phyloP scores from a whole-genome alignment of 2,113 vertebrate genomes.

The Mola mola region DNA sequence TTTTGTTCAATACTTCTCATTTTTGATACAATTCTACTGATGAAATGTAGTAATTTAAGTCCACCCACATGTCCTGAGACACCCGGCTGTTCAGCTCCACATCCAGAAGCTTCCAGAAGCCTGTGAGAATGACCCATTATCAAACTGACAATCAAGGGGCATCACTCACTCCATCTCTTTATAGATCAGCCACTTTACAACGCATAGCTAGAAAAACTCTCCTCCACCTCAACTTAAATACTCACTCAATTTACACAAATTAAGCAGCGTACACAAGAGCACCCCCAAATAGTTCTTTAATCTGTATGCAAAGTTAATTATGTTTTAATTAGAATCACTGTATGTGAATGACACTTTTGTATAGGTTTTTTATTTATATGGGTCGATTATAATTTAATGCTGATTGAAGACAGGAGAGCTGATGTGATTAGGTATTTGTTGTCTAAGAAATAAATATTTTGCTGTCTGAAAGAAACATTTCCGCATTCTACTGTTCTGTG shows the following conservation, averaged over 20 bases:
- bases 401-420: constrained; percentile 13
- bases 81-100: constrained; percentile 18
- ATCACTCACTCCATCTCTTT: constrained; percentile 3
- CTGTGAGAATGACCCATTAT: constrained; percentile 54
- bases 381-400: background rate
- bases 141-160: constrained; percentile 36
- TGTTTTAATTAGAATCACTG: background rate
- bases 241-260: constrained; percentile 4
- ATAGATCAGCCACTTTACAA: constrained; percentile 29
- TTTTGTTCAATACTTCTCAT: no score
- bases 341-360: background rate
- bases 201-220: background rate
- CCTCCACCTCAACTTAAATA: background rate
- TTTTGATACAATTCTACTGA: no score
- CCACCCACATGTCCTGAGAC: constrained; percentile 41
- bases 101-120: constrained; percentile 52
- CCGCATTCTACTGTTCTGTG: constrained; percentile 18
- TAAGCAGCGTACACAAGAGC: background rate
- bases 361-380: background rate
- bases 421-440: constrained; percentile 11
- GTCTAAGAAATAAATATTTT: constrained; percentile 1
- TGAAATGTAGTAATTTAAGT: no score
- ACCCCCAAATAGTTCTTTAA: constrained; percentile 6
- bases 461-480: background rate
- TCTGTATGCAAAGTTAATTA: constrained; percentile 17